These are phyloP conservation scores for Passer montanus DNA, from an alignment of 2,113 vertebrate species.

Conservation along the genomic window DNA sequence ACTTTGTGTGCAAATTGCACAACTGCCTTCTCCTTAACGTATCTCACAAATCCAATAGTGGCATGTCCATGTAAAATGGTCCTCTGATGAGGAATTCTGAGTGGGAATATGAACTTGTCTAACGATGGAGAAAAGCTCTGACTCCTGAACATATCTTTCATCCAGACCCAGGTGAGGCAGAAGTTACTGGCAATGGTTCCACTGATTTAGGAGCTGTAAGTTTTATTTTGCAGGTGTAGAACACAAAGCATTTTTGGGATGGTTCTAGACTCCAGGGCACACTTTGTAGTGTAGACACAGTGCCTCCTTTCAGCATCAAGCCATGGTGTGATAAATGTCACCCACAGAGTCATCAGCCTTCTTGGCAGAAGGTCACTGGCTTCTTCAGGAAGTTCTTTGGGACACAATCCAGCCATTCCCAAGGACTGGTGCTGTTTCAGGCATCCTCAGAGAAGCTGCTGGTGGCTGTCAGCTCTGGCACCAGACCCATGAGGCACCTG, in stretches of 20 bases:
- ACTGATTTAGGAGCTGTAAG: background rate
- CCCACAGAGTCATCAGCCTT: background rate
- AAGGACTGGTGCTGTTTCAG: background rate
- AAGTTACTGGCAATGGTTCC: background rate
- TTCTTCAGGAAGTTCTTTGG: background rate
- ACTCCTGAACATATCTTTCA: background rate
- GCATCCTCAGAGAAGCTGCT: background rate
- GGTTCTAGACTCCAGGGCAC: background rate
- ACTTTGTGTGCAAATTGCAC: slow-evolving; percentile 87
- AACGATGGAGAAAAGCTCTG: background rate
- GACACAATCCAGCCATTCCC: background rate
- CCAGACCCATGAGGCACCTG: background rate
- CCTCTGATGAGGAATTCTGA: slow-evolving; percentile 40
- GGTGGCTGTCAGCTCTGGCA: background rate
- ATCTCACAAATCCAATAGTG: slow-evolving; percentile 81
- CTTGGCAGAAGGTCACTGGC: background rate
- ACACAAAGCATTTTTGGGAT: background rate
- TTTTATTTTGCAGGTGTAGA: background rate
- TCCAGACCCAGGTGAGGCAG: background rate
- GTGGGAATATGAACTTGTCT: slow-evolving; percentile 1
- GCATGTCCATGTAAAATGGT: slow-evolving; percentile 30
- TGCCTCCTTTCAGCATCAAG: rapidly evolving
- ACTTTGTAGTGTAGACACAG: background rate
- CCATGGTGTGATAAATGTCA: background rate
- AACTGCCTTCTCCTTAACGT: slow-evolving; percentile 85